These are phyloP conservation scores for Diaphora mendica DNA, from an alignment of 2,888 invertebrate genomes.

Conservation along the genomic window DNA sequence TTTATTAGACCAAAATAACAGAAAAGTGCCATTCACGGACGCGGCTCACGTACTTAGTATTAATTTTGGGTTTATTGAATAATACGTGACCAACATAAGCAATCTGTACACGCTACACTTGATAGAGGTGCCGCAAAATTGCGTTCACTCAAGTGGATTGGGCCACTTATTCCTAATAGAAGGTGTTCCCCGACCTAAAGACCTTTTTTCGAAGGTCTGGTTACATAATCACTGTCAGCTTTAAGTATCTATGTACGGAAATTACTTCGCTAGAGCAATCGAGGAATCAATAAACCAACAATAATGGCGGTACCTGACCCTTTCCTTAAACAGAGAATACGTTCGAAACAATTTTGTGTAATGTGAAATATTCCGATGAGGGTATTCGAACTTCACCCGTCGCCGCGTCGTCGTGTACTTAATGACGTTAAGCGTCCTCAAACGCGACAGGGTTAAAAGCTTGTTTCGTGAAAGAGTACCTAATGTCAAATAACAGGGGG, in stretches of 20 bases:
- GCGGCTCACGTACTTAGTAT: slow-evolving; percentile 76
- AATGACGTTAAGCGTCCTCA: slow-evolving; percentile 56
- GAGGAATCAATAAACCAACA: slow-evolving; percentile 40
- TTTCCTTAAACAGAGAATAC: slow-evolving; percentile 34
- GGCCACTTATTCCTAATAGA: slow-evolving; percentile 61
- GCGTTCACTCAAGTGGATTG: slow-evolving; percentile 69
- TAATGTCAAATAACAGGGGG: slow-evolving; percentile 60
- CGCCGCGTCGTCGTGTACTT: slow-evolving; percentile 50
- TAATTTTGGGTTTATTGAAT: slow-evolving; percentile 84
- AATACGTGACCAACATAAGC: slow-evolving; percentile 78
- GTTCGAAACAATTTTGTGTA: slow-evolving; percentile 56
- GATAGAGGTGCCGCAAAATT: slow-evolving; percentile 70
- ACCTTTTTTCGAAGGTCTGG: slow-evolving; percentile 42
- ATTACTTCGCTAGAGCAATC: slow-evolving; percentile 29
- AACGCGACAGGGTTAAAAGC: slow-evolving; percentile 57
- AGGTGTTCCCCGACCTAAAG: slow-evolving; percentile 46
- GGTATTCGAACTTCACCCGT: slow-evolving; percentile 48
- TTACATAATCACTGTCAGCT: slow-evolving; percentile 47
- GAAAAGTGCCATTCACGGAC: slow-evolving; percentile 65
- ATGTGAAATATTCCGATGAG: slow-evolving; percentile 55
- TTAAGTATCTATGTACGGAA: slow-evolving; percentile 31
- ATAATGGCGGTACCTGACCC: slow-evolving; percentile 36
- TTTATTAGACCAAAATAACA: slow-evolving; percentile 71
- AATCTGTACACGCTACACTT: slow-evolving; percentile 60
- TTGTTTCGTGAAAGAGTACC: slow-evolving; percentile 56